These are phyloP conservation scores for Hyposoter dolosus DNA, from an alignment of 2,888 invertebrate species.

Conservation along the genomic window DNA sequence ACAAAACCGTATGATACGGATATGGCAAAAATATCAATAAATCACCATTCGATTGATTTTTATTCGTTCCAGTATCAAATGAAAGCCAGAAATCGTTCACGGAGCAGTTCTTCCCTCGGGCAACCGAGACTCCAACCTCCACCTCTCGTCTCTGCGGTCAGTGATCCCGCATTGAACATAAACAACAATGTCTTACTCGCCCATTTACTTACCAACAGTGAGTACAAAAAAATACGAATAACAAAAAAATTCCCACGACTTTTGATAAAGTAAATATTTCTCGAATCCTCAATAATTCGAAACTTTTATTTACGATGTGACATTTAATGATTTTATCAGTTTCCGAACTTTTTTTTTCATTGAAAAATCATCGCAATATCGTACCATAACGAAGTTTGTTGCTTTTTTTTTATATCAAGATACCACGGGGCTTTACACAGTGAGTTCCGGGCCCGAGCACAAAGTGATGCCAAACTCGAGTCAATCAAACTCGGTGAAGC, in stretches of 20 bases:
- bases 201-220: constrained; percentile 92
- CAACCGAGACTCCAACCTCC: constrained; percentile 86
- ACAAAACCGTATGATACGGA: background rate
- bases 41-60: background rate
- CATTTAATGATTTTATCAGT: background rate
- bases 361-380: background rate
- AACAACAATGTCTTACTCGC: constrained; percentile 92
- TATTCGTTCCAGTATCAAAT: constrained; percentile 79
- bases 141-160: constrained; percentile 90
- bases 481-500: constrained; percentile 83
- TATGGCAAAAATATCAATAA: background rate
- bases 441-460: constrained; percentile 85
- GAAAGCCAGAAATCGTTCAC: constrained; percentile 85
- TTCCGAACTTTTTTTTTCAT: background rate
- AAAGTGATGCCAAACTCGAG: constrained; percentile 77
- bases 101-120: constrained; percentile 86
- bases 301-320: background rate
- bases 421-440: constrained; percentile 85
- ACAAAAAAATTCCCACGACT: background rate
- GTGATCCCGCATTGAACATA: constrained; percentile 90
- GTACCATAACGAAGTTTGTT: background rate
- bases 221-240: constrained; percentile 77
- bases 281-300: background rate
- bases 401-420: constrained; percentile 70
- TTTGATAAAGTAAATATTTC: background rate